These are phyloP conservation scores for Brenthis daphne DNA, from an alignment of 2,888 invertebrate genomes.

Conservation along the genomic window DNA sequence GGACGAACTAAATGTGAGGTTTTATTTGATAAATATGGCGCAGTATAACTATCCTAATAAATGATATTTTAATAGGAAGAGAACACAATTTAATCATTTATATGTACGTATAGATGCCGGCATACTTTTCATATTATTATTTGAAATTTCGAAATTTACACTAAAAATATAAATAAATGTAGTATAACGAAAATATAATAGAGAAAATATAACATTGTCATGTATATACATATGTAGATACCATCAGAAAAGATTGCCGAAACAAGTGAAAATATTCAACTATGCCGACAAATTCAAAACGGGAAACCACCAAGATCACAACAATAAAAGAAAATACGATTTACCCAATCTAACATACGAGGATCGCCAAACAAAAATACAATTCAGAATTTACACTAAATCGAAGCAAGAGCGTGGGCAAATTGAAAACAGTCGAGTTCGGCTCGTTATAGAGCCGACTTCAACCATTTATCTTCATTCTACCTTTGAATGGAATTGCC, in stretches of 20 bases:
- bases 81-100: not conserved
- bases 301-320: conserved; percentile 17
- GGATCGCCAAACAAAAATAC: conserved; percentile 33
- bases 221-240: not conserved
- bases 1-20: too few species aligned
- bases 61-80: not conserved
- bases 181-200: too few species aligned
- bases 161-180: not conserved
- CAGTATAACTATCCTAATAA: not conserved
- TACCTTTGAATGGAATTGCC: conserved; percentile 77
- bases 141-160: not conserved
- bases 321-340: conserved; percentile 14
- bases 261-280: conserved; percentile 3
- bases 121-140: too few species aligned
- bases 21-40: not conserved
- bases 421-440: conserved; percentile 79
- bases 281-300: conserved; percentile 11
- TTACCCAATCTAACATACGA: conserved; percentile 19
- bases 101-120: too few species aligned
- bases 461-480: conserved; percentile 79
- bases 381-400: conserved; percentile 66
- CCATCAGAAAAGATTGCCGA: not conserved
- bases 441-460: conserved; percentile 76
- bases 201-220: too few species aligned
- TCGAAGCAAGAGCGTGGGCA: conserved; percentile 64